Conservation (phyloP, 1,140 invertebrate species). For the Drosophila baimaii region DNA sequence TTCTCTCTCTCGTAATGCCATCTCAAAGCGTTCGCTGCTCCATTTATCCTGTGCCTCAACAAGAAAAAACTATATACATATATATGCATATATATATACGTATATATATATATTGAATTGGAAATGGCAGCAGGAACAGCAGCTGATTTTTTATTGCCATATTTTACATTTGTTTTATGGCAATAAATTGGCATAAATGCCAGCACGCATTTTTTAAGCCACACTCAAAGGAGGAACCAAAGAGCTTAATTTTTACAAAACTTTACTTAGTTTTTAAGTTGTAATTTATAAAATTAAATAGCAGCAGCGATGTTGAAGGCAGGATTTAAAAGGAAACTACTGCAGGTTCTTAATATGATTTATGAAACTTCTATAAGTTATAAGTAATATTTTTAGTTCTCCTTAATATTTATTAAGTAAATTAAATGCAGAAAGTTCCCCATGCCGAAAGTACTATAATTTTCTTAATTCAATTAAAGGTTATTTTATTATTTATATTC, state of each 20-base stretch:
- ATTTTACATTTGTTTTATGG: not conserved
- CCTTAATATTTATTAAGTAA: no score
- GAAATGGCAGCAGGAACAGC: not conserved
- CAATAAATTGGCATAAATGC: not conserved
- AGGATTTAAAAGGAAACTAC: no score
- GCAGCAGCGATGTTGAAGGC: no score
- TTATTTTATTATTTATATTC: no score
- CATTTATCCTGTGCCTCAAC: constrained; percentile 53
- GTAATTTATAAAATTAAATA: no score
- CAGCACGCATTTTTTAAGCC: not conserved
- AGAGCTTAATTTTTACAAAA: not conserved
- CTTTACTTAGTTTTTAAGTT: no score
- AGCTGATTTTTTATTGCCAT: not conserved
- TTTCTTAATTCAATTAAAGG: no score
- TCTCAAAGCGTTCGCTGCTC: constrained; percentile 68
- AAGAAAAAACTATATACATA: not conserved
- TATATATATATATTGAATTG: not conserved
- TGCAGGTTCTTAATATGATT: no score
- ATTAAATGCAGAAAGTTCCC: no score
- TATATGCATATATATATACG: not conserved
- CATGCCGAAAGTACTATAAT: no score
- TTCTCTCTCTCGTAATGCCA: constrained; percentile 43
- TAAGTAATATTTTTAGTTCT: no score
- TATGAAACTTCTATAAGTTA: no score
- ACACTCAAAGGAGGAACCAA: not conserved